Base-by-base conservation (phyloP, 2,113 vertebrate genomes). In the Calonectris borealis region DNA sequence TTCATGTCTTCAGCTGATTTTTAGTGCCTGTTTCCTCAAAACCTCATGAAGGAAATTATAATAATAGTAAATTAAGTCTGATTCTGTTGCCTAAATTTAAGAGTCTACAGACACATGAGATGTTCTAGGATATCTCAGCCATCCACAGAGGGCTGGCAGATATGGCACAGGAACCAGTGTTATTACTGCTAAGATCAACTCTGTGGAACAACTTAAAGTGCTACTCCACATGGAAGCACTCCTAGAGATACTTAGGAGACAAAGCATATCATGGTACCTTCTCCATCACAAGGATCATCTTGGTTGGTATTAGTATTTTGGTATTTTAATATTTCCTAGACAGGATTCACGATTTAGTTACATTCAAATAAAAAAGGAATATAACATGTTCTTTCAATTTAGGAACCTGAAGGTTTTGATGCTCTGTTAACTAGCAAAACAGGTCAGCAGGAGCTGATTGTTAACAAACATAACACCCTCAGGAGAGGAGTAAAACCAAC, bases 401-500 rank as follows among this genome's bases (percentile, higher is more conserved):
- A 97, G 97, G 48, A 14, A n/a, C 7, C 21, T 38, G n/a, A 11
- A 61, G 15, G 6, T 92, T 22, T 92, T 0, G 1, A 15, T 81
- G 68, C 11, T 90, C 49, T 95, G 46, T 93, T 72, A 87, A 97
- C 96, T 4, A 82, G 24, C 32, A 42, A 27, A 46, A 9, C 13
- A 38, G 52, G 32, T 22, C 88, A 95, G 32, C 97, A 95, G 24
- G 42, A 94, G 34, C 64, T 97, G 71, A 98, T 98, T 76, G 79
- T 98, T 73, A 40, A 83, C 52, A 34, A 18, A 32, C 98, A 98
- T 75, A 98, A 98, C 36, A 12, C 16, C 17, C 42, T 97, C 31
- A 93, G 98, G 85, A 98, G 94, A 95, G 14, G 4, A 36, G 98
- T 98, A 10, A 15, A 32, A 4, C 98, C 98, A n/a, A 17, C 91